Evolutionary conservation across 2,888 invertebrate species (phyloP).

Genomic region (Dioctria linearis): DNA sequence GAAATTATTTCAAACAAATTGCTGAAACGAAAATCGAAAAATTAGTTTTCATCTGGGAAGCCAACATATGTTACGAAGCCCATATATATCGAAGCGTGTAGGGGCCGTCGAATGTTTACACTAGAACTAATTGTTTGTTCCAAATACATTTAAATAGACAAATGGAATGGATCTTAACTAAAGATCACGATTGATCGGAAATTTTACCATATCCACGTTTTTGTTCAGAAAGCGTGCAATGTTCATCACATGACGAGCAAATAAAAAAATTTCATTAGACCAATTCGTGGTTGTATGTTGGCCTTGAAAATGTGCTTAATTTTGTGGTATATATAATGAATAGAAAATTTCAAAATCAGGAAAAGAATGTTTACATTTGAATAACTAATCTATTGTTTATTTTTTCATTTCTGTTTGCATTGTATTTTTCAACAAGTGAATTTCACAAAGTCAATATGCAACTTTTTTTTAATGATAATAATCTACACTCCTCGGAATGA

Average conservation of each 20-base stretch:
- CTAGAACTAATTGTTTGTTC: slow-evolving; percentile 47
- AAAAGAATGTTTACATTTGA: slow-evolving; percentile 37
- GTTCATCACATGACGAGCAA: slow-evolving; percentile 5
- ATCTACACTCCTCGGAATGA: too few relatives aligned
- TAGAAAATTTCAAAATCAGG: slow-evolving; percentile 43
- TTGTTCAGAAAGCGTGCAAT: slow-evolving; percentile 5
- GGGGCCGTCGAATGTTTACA: slow-evolving; percentile 33
- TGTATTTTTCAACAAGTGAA: slow-evolving; percentile 40
- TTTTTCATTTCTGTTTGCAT: slow-evolving; percentile 29
- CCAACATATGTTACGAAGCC: slow-evolving; percentile 27
- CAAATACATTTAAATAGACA: slow-evolving; percentile 51
- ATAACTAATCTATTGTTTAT: slow-evolving; percentile 28
- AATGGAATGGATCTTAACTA: slow-evolving; percentile 47
- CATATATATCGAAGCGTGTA: background rate
- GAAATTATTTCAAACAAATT: slow-evolving; percentile 22
- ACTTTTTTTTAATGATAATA: too few relatives aligned
- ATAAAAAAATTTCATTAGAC: slow-evolving; percentile 25
- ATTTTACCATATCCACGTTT: slow-evolving; percentile 22
- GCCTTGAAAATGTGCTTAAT: slow-evolving; percentile 25
- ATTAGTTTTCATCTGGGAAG: slow-evolving; percentile 12
- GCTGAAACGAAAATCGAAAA: slow-evolving; percentile 19
- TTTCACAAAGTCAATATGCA: too few relatives aligned
- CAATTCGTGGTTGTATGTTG: slow-evolving; percentile 13
- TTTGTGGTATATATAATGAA: background rate
- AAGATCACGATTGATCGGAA: slow-evolving; percentile 34